These are phyloP conservation scores for Leptoclinus maculatus DNA, from an alignment of 2,797 vertebrate species.

Conservation along the genomic window DNA sequence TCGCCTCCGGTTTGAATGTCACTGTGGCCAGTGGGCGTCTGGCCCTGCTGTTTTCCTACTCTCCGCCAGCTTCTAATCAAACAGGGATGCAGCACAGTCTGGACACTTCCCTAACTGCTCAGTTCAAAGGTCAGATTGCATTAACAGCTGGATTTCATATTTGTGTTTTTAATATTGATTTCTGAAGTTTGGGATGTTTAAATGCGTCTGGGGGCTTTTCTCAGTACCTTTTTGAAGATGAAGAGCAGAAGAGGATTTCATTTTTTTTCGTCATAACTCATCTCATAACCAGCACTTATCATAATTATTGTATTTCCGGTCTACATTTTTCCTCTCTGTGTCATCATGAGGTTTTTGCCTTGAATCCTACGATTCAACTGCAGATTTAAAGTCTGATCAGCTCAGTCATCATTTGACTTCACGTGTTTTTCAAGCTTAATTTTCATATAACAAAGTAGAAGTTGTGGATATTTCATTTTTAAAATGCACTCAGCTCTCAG, in stretches of 20 bases:
- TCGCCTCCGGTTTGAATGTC: constrained; percentile 77
- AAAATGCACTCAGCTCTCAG: background rate
- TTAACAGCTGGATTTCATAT: background rate
- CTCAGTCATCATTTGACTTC: background rate
- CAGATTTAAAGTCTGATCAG: constrained; percentile 1
- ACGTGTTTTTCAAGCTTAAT: background rate
- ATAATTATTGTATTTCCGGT: background rate
- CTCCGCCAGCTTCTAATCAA: constrained; percentile 58
- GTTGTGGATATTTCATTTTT: background rate
- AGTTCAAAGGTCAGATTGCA: constrained; percentile 75
- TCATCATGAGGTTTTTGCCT: background rate
- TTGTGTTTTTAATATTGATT: background rate
- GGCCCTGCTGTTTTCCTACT: constrained; percentile 73
- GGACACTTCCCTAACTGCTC: constrained; percentile 63
- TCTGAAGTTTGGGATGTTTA: background rate
- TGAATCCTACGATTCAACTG: background rate
- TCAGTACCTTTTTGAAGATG: background rate
- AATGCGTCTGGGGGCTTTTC: background rate
- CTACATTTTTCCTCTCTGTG: background rate
- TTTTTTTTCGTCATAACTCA: background rate
- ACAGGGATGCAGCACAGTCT: constrained; percentile 64
- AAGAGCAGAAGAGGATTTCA: background rate
- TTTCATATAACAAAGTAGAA: background rate
- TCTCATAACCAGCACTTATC: background rate
- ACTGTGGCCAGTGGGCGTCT: constrained; percentile 61